These are phyloP conservation scores for Microtus ochrogaster DNA, from an alignment of 2,113 vertebrate species.

Conservation along the genomic window DNA sequence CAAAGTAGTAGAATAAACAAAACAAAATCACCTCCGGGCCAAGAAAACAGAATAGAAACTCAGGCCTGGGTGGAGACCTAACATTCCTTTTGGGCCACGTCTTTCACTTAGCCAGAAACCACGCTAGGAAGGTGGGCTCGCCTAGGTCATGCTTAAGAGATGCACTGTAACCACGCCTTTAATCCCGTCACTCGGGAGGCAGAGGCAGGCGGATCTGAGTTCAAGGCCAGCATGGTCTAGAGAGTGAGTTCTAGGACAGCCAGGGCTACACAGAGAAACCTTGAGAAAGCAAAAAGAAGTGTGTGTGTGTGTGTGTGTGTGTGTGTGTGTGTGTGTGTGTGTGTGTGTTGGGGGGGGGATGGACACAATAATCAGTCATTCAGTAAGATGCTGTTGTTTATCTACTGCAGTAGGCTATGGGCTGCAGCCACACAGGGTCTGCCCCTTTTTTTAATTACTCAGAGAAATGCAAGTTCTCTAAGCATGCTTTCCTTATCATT, in stretches of 20 bases:
- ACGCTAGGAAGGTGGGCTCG: neutral
- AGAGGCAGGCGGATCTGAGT: neutral
- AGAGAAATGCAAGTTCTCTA: neutral
- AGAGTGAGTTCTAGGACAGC: neutral
- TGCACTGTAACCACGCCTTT: neutral
- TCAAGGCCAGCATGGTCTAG: neutral
- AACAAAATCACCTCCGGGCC: neutral
- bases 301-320: no score
- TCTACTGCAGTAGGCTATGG: neutral
- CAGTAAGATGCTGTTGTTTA: no score
- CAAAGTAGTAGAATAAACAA: neutral
- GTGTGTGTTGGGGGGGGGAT: fast-evolving
- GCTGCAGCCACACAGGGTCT: neutral
- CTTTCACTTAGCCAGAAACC: neutral
- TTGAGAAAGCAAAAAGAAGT: neutral
- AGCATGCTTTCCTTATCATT: neutral
- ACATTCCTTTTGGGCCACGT: neutral
- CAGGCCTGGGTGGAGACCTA: neutral
- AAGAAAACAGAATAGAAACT: neutral
- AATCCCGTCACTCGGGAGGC: neutral
- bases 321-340: no score
- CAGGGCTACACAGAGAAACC: neutral
- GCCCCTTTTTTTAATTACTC: neutral
- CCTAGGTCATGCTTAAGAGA: neutral
- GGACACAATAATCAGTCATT: no score